phyloP scores from a whole-genome alignment of 1,140 invertebrate species.

The Rhizoglyphus robini region DNA sequence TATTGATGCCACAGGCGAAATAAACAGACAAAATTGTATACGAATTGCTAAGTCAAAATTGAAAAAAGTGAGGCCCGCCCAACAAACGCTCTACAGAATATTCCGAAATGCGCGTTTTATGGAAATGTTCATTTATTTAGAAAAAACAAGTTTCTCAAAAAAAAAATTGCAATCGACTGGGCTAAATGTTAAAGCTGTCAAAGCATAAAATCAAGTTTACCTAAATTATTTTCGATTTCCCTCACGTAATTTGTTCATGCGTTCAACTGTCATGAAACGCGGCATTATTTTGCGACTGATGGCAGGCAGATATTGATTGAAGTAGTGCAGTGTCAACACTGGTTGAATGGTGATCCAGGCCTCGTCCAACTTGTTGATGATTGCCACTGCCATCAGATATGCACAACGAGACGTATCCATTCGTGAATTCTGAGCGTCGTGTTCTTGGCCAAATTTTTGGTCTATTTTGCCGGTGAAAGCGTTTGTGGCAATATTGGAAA shows the following conservation, averaged over 20 bases:
- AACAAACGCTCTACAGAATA: too few relatives aligned
- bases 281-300: conserved; percentile 2
- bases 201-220: too few relatives aligned
- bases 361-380: conserved; percentile 59
- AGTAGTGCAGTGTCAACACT: conserved; percentile 47
- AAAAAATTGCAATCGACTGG: conserved; percentile 28
- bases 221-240: conserved; percentile 14
- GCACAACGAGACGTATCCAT: conserved; percentile 57
- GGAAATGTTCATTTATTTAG: conserved; percentile 78
- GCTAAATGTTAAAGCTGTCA: too few relatives aligned
- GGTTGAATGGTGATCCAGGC: conserved; percentile 57
- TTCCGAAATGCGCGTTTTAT: too few relatives aligned
- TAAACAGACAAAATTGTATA: too few relatives aligned
- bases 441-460: not conserved
- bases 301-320: conserved; percentile 26
- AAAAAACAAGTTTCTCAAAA: conserved; percentile 76
- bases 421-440: conserved; percentile 32
- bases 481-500: conserved; percentile 52
- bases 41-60: not conserved
- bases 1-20: too few relatives aligned
- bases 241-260: conserved; percentile 10
- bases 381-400: conserved; percentile 51
- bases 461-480: conserved; percentile 51
- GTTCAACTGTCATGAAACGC: conserved; percentile 6
- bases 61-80: conserved; percentile 60